Evolutionary conservation across 2,113 vertebrate genomes (phyloP), one percentile per base, ranked within the genome.

Genomic region (Tragelaphus imberbis): DNA sequence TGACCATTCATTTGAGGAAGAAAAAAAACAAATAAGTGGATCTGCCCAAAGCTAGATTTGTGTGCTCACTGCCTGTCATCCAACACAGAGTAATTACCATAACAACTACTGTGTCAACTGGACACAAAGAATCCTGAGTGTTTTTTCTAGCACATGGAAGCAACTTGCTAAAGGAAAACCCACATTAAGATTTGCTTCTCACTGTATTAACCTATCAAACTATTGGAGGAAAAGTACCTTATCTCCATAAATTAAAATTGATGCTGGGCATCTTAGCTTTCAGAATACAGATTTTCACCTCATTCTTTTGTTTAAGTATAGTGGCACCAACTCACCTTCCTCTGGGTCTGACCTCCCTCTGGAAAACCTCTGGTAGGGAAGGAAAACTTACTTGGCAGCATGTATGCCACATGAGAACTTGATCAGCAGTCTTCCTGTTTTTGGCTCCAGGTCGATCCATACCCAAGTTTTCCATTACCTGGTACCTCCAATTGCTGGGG

Each of bases 41-140:
- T 56, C 71, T 94, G 44, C 95, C 92, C n/a, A 85, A 96, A 85
- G 65, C 53, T 82, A 71, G 47, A 82, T 58, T 61, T 82, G 13
- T 58, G 79, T 17, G 30, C 79, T 97, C 96, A 91, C 14, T 96
- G 55, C 90, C 93, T 94, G 84, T 88, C 95, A n/a, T 81, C 95
- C n/a, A 63, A 6, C 30, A 85, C 33, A 91, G 95, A 97, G 56
- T 2, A 23, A 55, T 98, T 98, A 81, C 91, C 86, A 96, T 97
- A 97, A 96, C 80, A 98, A 95, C 94, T 77, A 9, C 40, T 47
- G 1, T 82, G 55, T 90, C 94, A 94, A 23, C 14, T 33, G 14
- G 53, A 49, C 90, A 63, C 55, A 56, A 82, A 84, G 19, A 90
- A 58, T 58, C 80, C 23, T 79, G 12, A 61, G 90, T 82, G 59